A percentile compares a stretch with the other conserved stretches of the same genome.
These are phyloP conservation scores for Tetraodon nigroviridis DNA, from an alignment of 2,113 vertebrate genomes.

Conservation along the genomic window DNA sequence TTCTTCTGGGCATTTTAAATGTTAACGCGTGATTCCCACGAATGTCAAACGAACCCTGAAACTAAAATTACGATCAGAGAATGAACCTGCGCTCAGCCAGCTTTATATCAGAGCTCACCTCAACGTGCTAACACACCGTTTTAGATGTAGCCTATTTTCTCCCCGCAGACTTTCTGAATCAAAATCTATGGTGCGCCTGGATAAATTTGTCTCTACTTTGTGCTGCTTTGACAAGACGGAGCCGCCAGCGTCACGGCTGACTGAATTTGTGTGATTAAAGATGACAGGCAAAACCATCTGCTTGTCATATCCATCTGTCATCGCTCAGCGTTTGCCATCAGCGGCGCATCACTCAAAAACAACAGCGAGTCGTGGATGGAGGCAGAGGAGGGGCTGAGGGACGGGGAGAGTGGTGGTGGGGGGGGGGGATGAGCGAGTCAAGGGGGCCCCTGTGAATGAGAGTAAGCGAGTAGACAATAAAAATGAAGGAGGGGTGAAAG, in stretches of 20 bases:
- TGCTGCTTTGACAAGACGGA: slow-evolving; percentile 78
- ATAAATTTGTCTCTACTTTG: slow-evolving; percentile 81
- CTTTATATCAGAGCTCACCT: slow-evolving; percentile 25
- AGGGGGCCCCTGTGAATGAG: slow-evolving; percentile 38
- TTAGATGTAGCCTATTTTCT: slow-evolving; percentile 31
- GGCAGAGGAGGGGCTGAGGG: background rate
- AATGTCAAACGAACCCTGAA: no score
- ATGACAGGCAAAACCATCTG: slow-evolving; percentile 82
- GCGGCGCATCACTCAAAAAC: slow-evolving; percentile 75
- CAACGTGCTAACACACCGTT: slow-evolving; percentile 13
- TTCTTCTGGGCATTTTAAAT: no score
- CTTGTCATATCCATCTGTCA: slow-evolving; percentile 82
- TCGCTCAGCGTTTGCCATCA: slow-evolving; percentile 72
- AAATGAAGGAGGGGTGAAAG: slow-evolving; percentile 19
- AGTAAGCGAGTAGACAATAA: slow-evolving; percentile 34
- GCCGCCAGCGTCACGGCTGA: slow-evolving; percentile 74
- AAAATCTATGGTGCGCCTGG: slow-evolving; percentile 56
- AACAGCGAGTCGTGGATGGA: slow-evolving; percentile 44
- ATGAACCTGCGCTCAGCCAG: slow-evolving; percentile 20
- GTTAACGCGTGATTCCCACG: no score
- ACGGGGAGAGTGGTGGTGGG: background rate
- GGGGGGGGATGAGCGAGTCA: slow-evolving; percentile 4
- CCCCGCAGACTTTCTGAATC: slow-evolving; percentile 48
- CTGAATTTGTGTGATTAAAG: slow-evolving; percentile 81
- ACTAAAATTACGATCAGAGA: no score